Evolutionary conservation across 2,888 invertebrate species (phyloP).

Genomic region (Magallana nippona): DNA sequence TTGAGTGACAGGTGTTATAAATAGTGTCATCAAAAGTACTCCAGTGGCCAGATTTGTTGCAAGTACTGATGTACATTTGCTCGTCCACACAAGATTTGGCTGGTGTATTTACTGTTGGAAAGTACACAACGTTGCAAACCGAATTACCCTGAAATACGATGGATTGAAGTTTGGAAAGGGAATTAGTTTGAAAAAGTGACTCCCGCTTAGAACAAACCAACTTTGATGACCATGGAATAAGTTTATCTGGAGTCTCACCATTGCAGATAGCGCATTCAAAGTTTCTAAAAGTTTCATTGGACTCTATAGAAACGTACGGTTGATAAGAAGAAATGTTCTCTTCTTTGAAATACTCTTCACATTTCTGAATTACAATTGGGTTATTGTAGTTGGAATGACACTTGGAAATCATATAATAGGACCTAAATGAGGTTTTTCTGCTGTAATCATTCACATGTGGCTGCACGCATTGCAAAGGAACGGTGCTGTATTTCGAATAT

Average conservation of each 20-base stretch:
- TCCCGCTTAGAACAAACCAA: not conserved
- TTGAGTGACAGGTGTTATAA: not conserved
- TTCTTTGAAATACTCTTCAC: not conserved
- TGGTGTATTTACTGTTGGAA: not conserved
- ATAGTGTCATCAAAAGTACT: not conserved
- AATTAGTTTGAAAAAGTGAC: not conserved
- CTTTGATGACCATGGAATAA: not conserved
- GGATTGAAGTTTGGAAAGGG: not conserved
- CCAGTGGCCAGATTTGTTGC: not conserved
- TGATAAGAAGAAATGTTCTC: not conserved
- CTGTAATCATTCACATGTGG: not conserved
- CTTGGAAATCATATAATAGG: not conserved
- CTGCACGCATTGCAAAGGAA: not conserved
- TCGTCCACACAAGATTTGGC: not conserved
- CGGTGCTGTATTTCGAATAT: not conserved
- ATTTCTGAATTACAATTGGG: not conserved
- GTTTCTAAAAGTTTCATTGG: conserved; percentile 11
- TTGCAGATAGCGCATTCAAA: conserved; percentile 4
- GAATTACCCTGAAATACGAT: not conserved
- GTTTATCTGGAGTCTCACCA: not conserved
- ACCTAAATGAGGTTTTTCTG: not conserved
- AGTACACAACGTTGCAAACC: not conserved
- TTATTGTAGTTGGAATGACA: not conserved
- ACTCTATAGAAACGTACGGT: not conserved
- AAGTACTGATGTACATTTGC: not conserved